A percentile compares a stretch with the other conserved stretches of the same genome.
Conservation (phyloP, 2,888 invertebrate genomes). For the Pseudolycoriella hygida region DNA sequence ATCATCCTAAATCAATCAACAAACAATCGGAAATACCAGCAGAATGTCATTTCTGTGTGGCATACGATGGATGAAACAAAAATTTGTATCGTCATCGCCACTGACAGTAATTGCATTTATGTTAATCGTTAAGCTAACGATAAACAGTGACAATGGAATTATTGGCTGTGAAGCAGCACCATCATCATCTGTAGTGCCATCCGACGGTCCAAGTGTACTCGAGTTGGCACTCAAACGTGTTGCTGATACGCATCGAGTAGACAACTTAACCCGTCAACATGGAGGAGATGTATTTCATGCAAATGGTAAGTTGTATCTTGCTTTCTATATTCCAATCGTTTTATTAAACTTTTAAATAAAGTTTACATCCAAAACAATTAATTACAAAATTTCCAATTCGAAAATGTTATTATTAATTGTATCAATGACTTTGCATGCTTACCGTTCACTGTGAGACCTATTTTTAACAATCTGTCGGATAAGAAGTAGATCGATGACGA, state of each 20-base stretch:
- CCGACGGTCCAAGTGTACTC: constrained; percentile 2
- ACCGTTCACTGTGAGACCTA: too few relatives aligned
- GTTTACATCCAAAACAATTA: background rate
- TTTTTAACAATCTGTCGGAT: too few relatives aligned
- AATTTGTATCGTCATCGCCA: background rate
- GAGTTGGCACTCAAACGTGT: constrained; percentile 9
- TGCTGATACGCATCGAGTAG: constrained; percentile 16
- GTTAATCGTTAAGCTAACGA: background rate
- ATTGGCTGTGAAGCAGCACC: constrained; percentile 6
- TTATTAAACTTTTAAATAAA: too few relatives aligned
- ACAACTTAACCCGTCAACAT: constrained; percentile 29
- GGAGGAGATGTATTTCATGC: constrained; percentile 28
- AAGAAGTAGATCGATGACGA: too few relatives aligned
- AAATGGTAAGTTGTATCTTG: constrained; percentile 19
- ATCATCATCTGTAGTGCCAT: constrained; percentile 11
- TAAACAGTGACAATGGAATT: background rate
- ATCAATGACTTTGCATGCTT: too few relatives aligned
- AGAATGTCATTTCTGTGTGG: constrained; percentile 3
- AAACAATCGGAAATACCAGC: background rate
- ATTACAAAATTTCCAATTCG: background rate
- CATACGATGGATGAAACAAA: background rate
- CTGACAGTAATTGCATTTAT: background rate
- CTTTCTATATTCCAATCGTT: background rate
- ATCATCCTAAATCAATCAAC: background rate
- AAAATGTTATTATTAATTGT: too few relatives aligned